Base-by-base conservation (phyloP, 1,140 invertebrate species). In the Formica selysi region DNA sequence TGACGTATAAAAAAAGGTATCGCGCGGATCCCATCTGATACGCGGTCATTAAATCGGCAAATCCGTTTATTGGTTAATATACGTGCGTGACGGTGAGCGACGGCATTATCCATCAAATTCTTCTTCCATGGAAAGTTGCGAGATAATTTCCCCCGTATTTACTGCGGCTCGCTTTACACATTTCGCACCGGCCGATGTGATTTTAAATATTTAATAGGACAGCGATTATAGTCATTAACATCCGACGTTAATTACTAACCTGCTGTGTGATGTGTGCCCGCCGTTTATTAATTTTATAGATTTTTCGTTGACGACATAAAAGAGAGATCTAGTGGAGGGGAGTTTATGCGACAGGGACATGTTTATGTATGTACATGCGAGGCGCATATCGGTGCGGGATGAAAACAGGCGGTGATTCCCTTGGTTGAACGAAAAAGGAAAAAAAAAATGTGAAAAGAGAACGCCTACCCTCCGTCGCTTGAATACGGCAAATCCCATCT, bases 1-100 rank as follows among this genome's bases (percentile, higher is more conserved):
- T 80, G 74, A 81, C 87, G 70, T 57, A 29, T 71, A 86, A 89
- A 89, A 86, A 62, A 59, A 32, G 5, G 26, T 38, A 57, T 38
- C 10, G n/a, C 22, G 41, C 7, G 10, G 5, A 51, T 51, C 16
- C 41, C 36, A 11, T 16, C 38, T 68, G 67, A 73, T 36, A 36
- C 10, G 5, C 19, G 48, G 16, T 51, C 36, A 51, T 83, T 73
- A 83, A 83, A 73, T 83, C 51, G 38, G 68, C 38, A 22, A 74
- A 7, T 22, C 51, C 57, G 79, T 83, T 83, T 83, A 83, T 74
- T 36, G 68, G 54, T 83, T 83, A 73, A 83, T 83, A 73, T 48
- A 83, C 51, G 22, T 13, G 32, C 32, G 48, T 13, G 38, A 29
- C 13, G 38, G 3, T 8, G 26, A n/a, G 26, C 57, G 59, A 64